Percentiles rank a stretch among this genome's conserved stretches.
Evolutionary conservation across 2,797 vertebrate genomes (phyloP).

Genomic region (Macrochelys suwanniensis): DNA sequence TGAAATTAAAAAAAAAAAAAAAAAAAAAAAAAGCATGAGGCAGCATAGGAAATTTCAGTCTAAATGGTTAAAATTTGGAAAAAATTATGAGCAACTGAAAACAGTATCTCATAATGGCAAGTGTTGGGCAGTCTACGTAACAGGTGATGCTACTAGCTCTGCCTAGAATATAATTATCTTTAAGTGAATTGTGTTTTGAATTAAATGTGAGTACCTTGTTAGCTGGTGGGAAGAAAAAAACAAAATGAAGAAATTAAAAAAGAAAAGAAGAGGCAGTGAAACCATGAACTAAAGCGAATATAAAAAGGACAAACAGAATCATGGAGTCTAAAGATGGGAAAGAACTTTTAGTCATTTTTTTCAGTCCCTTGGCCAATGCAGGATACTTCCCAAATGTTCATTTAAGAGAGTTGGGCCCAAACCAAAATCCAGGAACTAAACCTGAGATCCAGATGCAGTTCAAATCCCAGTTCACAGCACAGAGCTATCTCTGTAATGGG

Average conservation of each 20-base stretch:
- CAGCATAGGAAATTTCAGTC: not conserved
- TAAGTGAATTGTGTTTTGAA: not conserved
- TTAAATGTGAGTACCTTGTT: not conserved
- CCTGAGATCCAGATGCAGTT: not conserved
- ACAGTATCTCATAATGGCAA: not conserved
- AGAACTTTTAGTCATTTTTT: not conserved
- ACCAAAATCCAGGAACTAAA: not conserved
- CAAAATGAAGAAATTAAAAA: not conserved
- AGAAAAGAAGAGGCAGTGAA: not conserved
- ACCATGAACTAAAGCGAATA: not conserved
- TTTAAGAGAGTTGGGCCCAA: not conserved
- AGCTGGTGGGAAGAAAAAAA: not conserved
- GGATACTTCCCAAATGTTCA: not conserved
- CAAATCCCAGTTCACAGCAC: not conserved
- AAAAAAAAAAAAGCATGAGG: not conserved
- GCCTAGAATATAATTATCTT: not conserved
- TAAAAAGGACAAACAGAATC: not conserved
- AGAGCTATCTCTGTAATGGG: not conserved
- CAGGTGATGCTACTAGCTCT: not conserved
- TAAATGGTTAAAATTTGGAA: not conserved
- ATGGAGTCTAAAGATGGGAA: not conserved
- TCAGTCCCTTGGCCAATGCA: not conserved
- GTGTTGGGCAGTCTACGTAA: not conserved
- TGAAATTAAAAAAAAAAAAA: not conserved
- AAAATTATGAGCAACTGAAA: not conserved